Base-by-base conservation (phyloP, 1,140 invertebrate species). In the Megathymus violae region DNA sequence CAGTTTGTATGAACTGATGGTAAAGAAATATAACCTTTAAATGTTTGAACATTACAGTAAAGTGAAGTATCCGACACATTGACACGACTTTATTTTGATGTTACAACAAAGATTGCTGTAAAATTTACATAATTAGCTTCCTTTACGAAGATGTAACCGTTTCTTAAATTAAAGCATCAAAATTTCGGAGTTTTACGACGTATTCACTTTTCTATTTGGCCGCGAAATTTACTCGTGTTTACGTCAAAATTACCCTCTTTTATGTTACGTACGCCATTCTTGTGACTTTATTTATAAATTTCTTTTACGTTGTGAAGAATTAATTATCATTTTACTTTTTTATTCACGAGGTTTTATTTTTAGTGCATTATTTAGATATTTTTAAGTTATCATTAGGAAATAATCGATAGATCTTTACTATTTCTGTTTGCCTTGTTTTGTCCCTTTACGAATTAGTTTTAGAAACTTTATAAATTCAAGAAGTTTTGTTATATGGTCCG, bases 91-190 rank as follows among this genome's bases (percentile, higher is more conserved):
- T 56, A 43, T 43, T 40, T 43, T 43, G 51, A 56, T 56, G 38
- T 56, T 43, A 19, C 22, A 56, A 43, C 36, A 56, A 38, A 56
- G 51, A 56, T 56, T 56, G 51, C 22, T 15, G 38, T 22, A 43
- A 10, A 56, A 56, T 56, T 56, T 58, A 36, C 54, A 46, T 58
- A 58, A 58, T 58, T 58, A 15, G 41, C 41, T 46, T 46, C 41
- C 25, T 46, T 58, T 58, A 58, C 54, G 41, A 58, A 58, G 41
- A 41, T 58, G 46, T 41, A 58, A 58, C 41, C 54, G 36, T 58
- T 46, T 46, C 41, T 58, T 58, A 58, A 46, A 58, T 58, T 58
- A 46, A 58, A 58, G 54, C 54, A 41, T 58, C 54, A 46, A 58
- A 58, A 58, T 58, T 58, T 58, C 41, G 41, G 54, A 58, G 41